Base-by-base conservation (phyloP, 2,797 vertebrate genomes). In the Neopelma chrysocephalum region DNA sequence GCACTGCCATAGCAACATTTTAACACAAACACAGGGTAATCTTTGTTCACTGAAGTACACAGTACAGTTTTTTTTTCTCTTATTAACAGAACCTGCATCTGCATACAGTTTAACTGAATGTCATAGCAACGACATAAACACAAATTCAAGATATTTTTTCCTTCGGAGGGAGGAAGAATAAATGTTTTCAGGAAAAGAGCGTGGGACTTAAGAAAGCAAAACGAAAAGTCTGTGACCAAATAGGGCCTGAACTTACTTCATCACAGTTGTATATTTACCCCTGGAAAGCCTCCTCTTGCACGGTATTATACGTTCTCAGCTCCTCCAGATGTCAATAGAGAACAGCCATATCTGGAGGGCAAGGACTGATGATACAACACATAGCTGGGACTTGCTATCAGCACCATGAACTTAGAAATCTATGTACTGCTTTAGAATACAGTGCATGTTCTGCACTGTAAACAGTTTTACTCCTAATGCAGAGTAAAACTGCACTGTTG, bases 41-140 rank as follows among this genome's bases (percentile, higher is more conserved):
- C 98, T 97, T 97, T 95, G 97, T 96, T 86, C 75, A 80, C 61
- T 96, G 92, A 91, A 97, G 94, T 91, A 97, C 94, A 97, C 82
- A 92, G 95, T 80, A 90, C 60, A 34, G 75, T 90, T 94, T 66
- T 81, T 87, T 88, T 82, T 82, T 80, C 61, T 81, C 88, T 96
- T 95, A 96, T 94, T 97, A 96, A 94, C 91, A 95, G 89, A 97
- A 97, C 69, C 73, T 93, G 96, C 97, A 97, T 97, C 94, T 97
- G 97, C 97, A 97, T 96, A 87, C 88, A 96, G 95, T 97, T 97
- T 97, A 97, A 96, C 84, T 36, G 25, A 97, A 92, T 87, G 81
- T 89, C 98, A 97, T 96, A 96, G 98, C 97, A 98, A 98, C 97
- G 77, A 95, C 76, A 96, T 89, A 98, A 97, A 98, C 78, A 98